Base-by-base conservation (phyloP, 2,888 invertebrate genomes). In the Drosophila mettleri region DNA sequence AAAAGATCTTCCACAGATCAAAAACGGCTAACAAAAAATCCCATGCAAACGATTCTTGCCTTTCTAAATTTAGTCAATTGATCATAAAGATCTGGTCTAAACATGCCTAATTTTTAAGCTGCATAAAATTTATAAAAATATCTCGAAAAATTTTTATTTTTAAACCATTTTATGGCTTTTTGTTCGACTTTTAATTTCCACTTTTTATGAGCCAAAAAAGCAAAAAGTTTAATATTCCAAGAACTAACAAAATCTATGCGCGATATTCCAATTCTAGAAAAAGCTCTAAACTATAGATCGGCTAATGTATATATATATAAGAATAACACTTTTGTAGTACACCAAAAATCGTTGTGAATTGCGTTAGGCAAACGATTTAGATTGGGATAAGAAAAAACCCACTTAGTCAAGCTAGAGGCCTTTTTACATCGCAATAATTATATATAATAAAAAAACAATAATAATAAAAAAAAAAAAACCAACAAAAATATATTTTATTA, bases 311-410 rank as follows among this genome's bases (percentile, higher is more conserved):
- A 52, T 27, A 46, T 46, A 52, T 24, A 27, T 52, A 27, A 52
- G 71, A 46, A 67, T 59, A 46, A 65, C 27, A 74, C 79, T 82
- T 85, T 83, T 83, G 80, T 83, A 82, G 85, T 77, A 10, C 74
- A 79, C 76, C 45, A 48, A 55, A 55, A 68, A 74, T 73, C 68
- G 70, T 65, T 70, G 67, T 43, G 54, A 76, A 77, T 77, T 77
- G 60, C 67, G 70, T 62, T 60, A 63, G 53, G 53, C 57, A 62
- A 62, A 62, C 66, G 61, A 53, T 62, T 66, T 48, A 59, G 33
- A 49, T 70, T 54, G 43, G 57, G 54, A 24, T 3, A n/a, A 24
- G 24, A 45, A 43, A 48, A 36, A 41, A 49, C 46, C 55, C 66
- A 75, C n/a, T 45, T 67, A 74, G 65, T 66, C 62, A 69, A 65